Conservation (phyloP, 2,113 vertebrate species). For the Raja brachyura region DNA sequence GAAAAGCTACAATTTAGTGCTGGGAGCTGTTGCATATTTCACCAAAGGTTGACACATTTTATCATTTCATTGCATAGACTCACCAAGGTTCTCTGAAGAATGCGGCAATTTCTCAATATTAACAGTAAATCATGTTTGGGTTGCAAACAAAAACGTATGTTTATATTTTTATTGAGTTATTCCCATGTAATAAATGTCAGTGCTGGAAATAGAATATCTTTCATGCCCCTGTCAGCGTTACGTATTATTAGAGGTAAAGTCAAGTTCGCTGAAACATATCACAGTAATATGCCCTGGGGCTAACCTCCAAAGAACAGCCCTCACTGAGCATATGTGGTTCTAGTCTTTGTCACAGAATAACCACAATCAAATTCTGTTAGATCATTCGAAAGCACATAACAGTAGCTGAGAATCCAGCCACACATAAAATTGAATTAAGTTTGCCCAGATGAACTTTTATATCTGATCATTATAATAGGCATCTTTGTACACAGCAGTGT, state of each 20-base stretch:
- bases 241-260: neutral
- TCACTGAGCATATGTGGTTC: neutral
- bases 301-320: neutral
- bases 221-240: neutral
- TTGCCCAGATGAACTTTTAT: neutral
- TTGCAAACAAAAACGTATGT: neutral
- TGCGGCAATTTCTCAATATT: neutral
- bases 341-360: neutral
- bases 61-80: neutral
- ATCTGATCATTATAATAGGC: neutral
- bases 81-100: neutral
- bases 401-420: neutral
- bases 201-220: conserved; percentile 3
- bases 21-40: conserved; percentile 26
- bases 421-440: neutral
- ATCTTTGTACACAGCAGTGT: neutral
- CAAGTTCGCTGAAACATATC: neutral
- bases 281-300: neutral
- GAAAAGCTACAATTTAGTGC: neutral
- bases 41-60: neutral
- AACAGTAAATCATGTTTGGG: neutral
- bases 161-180: neutral
- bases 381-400: neutral
- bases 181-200: neutral
- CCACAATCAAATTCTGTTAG: neutral